Base-by-base conservation (phyloP, 92 coral and sea anemone species). In the Palythoa caribaeorum region DNA sequence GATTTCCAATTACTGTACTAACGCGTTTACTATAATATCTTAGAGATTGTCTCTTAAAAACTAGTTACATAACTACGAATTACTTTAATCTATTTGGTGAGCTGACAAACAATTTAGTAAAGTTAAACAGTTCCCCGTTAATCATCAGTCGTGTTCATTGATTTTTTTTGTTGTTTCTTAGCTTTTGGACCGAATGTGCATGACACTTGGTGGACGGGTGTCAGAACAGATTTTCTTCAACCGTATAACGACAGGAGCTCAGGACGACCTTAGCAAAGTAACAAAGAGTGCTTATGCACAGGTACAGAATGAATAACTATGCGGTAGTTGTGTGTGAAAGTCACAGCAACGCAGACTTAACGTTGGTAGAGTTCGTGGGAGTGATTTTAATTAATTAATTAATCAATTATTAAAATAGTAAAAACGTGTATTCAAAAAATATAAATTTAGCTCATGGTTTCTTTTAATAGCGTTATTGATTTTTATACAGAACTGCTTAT, bases 251-350 rank as follows among this genome's bases (percentile, higher is more conserved):
- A 97, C 99, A 1, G 99, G 99, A 16, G 99, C 99, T 9, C 99
- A 97, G 89, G 99, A 97, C 73, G 99, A 97, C 79, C 94, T 97
- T 68, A 91, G 96, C 72, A 97, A 97, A 94, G 99, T 97, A 12
- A 97, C 99, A 16, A 97, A 97, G 94, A 97, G 97, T 80, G 99
- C 99, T 36, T 97, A 97, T 79, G 92, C 98, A 71, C 99, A 97
- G 98, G 99, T 95, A 78, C 12, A 9, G 8, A n/a, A 17, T 63
- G 2, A 59, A 59, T 1, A 28, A 28, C 28, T 28, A 28, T 28
- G 28, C 28, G 28, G 28, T 28, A 28, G 28, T 28, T 28, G 28
- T 28, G 28, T 28, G 28, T 28, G 28, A 28, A 28, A 28, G 28
- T 28, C 28, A 28, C 28, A 28, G 28, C 28, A 28, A 28, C 28